Evolutionary conservation across 1,140 invertebrate species (phyloP).

Genomic region (Macrobrachium rosenbergii): DNA sequence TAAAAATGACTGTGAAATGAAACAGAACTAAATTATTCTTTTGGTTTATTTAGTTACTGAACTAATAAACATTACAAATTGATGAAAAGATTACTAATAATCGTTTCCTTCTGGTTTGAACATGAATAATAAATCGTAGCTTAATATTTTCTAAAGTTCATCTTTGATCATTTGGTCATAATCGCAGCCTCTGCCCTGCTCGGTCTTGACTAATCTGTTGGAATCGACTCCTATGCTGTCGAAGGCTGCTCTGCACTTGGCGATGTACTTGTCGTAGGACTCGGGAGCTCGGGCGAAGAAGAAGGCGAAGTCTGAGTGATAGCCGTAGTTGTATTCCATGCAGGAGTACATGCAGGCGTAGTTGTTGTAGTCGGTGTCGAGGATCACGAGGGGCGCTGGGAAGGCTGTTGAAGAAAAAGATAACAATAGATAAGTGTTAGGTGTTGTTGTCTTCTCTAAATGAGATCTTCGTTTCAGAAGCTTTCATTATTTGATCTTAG

Average conservation of each 20-base stretch:
- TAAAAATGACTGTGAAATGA: too few relatives aligned
- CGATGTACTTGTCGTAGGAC: neutral
- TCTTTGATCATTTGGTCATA: neutral
- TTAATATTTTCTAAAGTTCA: too few relatives aligned
- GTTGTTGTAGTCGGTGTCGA: conserved; percentile 26
- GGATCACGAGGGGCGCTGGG: conserved; percentile 3
- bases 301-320: conserved; percentile 35
- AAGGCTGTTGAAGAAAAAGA: neutral
- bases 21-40: too few relatives aligned
- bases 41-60: too few relatives aligned
- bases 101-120: too few relatives aligned
- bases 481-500: too few relatives aligned
- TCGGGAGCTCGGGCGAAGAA: conserved; percentile 5
- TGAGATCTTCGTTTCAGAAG: too few relatives aligned
- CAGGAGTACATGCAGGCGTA: conserved; percentile 38
- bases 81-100: too few relatives aligned
- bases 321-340: conserved; percentile 16
- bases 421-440: too few relatives aligned
- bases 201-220: conserved; percentile 3
- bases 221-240: conserved; percentile 17
- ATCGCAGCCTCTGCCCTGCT: neutral
- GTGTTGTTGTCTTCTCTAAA: too few relatives aligned
- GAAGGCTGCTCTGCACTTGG: neutral
- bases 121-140: too few relatives aligned
- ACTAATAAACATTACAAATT: too few relatives aligned